phyloP scores from a whole-genome alignment of 1,140 invertebrate genomes.

The Drosophila quadrilineata region DNA sequence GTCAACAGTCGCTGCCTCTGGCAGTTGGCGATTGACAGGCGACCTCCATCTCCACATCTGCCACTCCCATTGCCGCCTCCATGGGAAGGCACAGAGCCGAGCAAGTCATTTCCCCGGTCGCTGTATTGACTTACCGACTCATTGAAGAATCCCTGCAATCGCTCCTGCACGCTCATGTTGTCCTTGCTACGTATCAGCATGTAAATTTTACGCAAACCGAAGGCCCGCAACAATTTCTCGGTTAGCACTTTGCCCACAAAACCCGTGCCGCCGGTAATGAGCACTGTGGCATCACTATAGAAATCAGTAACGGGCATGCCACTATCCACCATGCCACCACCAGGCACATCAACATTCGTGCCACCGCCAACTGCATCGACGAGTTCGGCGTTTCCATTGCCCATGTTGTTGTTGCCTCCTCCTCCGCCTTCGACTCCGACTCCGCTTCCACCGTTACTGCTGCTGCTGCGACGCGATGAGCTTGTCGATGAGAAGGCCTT shows the following conservation, averaged over 20 bases:
- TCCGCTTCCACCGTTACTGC: slow-evolving; percentile 22
- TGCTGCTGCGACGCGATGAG: slow-evolving; percentile 61
- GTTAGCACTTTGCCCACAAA: slow-evolving; percentile 94
- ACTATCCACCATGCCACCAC: slow-evolving; percentile 5
- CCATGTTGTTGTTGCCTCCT: slow-evolving; percentile 36
- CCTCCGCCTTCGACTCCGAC: slow-evolving; percentile 24
- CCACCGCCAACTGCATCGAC: slow-evolving; percentile 7
- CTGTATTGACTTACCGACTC: slow-evolving; percentile 83
- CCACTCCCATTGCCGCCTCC: background rate
- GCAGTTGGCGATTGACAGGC: background rate
- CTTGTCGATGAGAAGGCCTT: slow-evolving; percentile 70
- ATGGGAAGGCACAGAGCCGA: slow-evolving; percentile 9
- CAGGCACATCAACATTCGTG: background rate
- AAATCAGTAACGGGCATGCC: slow-evolving; percentile 77
- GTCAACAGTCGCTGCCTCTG: background rate
- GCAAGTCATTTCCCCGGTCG: slow-evolving; percentile 28
- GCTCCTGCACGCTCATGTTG: slow-evolving; percentile 86
- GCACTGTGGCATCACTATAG: slow-evolving; percentile 82
- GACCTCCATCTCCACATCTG: background rate
- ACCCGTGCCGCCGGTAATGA: slow-evolving; percentile 88
- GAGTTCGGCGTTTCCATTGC: background rate
- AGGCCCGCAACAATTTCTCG: slow-evolving; percentile 92
- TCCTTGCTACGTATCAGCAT: slow-evolving; percentile 91
- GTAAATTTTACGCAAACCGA: slow-evolving; percentile 88
- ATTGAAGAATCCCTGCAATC: slow-evolving; percentile 85